These are phyloP conservation scores for Globodera ellingtonae DNA, from an alignment of 1,140 invertebrate genomes.

Conservation along the genomic window DNA sequence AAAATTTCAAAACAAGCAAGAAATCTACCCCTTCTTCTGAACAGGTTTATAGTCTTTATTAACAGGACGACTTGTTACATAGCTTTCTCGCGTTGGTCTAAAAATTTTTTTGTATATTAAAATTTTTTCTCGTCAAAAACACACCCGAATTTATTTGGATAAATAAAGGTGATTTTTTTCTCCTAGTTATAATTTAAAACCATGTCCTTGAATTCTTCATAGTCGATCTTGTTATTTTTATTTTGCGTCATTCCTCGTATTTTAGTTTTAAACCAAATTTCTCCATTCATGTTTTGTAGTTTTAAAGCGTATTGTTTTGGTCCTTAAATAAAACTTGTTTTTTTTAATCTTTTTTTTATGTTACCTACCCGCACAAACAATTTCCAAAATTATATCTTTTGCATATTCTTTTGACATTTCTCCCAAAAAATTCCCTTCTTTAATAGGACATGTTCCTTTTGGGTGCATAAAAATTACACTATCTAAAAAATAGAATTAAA, in stretches of 20 bases:
- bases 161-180: neutral
- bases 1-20: neutral
- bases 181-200: neutral
- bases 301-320: neutral
- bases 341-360: neutral
- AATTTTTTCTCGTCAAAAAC: neutral
- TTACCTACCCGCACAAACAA: too few relatives aligned
- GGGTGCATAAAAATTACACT: too few relatives aligned
- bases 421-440: too few relatives aligned
- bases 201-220: neutral
- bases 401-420: neutral
- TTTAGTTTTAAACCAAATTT: neutral
- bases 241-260: neutral
- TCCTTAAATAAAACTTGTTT: neutral
- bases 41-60: neutral
- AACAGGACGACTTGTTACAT: neutral
- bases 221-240: neutral
- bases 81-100: neutral
- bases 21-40: neutral
- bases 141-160: neutral
- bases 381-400: neutral
- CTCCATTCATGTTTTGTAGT: neutral
- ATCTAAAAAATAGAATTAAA: too few relatives aligned
- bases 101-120: neutral
- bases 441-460: too few relatives aligned